These are phyloP conservation scores for Scaptodrosophila lebanonensis DNA, from an alignment of 1,140 invertebrate species.

Conservation along the genomic window DNA sequence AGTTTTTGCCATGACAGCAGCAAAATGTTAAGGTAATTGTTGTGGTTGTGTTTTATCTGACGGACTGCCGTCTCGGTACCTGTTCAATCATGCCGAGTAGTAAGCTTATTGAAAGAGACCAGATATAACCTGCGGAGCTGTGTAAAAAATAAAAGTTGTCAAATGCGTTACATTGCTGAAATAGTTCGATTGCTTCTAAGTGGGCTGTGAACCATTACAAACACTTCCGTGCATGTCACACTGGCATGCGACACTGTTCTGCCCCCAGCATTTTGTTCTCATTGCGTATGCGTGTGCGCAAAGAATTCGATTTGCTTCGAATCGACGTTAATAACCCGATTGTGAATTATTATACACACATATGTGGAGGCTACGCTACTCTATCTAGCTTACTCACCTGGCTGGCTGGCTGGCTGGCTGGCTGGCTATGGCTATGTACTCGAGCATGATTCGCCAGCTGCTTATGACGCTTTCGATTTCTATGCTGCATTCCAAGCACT, in stretches of 20 bases:
- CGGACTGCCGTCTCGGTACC: not conserved
- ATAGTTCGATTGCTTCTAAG: slow-evolving; percentile 37
- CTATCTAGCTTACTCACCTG: too few relatives aligned
- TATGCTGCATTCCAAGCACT: slow-evolving; percentile 62
- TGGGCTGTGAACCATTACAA: not conserved
- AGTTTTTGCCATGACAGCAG: too few relatives aligned
- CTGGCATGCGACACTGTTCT: slow-evolving; percentile 16
- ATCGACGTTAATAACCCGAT: slow-evolving; percentile 56
- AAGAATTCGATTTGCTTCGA: slow-evolving; percentile 52
- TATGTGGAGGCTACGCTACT: not conserved
- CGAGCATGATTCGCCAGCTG: too few relatives aligned
- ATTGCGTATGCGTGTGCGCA: slow-evolving; percentile 58
- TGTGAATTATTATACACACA: slow-evolving; percentile 28
- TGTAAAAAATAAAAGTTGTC: too few relatives aligned
- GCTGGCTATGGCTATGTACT: too few relatives aligned
- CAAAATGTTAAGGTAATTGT: slow-evolving; percentile 9
- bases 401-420: slow-evolving; percentile 17
- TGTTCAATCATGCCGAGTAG: too few relatives aligned
- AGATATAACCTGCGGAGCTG: too few relatives aligned
- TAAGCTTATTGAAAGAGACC: too few relatives aligned
- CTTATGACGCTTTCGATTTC: slow-evolving; percentile 50
- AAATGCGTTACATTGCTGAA: slow-evolving; percentile 41
- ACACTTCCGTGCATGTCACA: slow-evolving; percentile 41
- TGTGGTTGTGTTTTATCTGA: slow-evolving; percentile 5
- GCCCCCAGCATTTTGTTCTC: slow-evolving; percentile 21